These are phyloP conservation scores for Microplitis mediator DNA, from an alignment of 1,140 invertebrate genomes.

Conservation along the genomic window DNA sequence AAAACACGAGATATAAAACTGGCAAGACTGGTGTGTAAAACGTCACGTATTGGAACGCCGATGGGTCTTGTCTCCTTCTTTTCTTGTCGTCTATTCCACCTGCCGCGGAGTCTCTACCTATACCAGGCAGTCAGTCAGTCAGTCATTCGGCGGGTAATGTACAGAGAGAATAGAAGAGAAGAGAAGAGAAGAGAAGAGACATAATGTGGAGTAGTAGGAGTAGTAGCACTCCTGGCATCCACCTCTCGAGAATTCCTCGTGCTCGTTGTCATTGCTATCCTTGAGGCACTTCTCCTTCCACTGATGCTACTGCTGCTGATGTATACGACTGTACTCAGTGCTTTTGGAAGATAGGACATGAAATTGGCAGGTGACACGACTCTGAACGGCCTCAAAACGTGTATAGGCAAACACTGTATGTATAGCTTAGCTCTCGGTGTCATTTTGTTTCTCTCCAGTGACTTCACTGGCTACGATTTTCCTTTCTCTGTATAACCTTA, in stretches of 20 bases:
- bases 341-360: neutral
- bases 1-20: too few species aligned
- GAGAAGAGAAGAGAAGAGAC: too few species aligned
- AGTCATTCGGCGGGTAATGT: too few species aligned
- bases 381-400: neutral
- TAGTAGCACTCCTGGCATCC: too few species aligned
- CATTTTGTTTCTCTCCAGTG: neutral
- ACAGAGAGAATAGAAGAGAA: too few species aligned
- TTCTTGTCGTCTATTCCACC: neutral
- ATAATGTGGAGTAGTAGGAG: too few species aligned
- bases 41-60: slow-evolving; percentile 8
- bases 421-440: neutral
- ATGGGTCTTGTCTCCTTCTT: neutral
- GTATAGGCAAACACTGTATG: neutral
- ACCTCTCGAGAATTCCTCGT: too few species aligned
- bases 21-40: neutral
- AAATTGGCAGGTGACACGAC: slow-evolving; percentile 5
- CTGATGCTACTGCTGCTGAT: too few species aligned
- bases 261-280: neutral
- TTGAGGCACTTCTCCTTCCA: neutral
- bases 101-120: neutral
- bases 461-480: neutral
- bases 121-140: neutral
- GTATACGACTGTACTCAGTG: neutral
- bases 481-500: neutral